A percentile compares a stretch with the other conserved stretches of the same genome.
These are phyloP conservation scores for Drymodes brunneopygia DNA, from an alignment of 2,113 vertebrate species.

Conservation along the genomic window DNA sequence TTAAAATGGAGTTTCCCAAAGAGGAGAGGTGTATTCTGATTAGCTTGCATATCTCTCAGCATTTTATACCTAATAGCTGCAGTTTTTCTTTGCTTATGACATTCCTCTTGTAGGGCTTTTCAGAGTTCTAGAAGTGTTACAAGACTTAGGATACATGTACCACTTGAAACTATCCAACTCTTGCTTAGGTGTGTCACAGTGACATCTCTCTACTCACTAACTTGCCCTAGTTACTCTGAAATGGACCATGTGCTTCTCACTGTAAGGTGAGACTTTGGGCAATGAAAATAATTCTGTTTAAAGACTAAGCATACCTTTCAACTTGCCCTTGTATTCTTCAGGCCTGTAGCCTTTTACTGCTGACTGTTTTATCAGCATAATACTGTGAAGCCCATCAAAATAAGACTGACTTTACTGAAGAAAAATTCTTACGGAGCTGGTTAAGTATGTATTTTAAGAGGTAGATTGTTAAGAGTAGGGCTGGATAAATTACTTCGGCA, in stretches of 20 bases:
- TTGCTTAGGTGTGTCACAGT: rapidly evolving
- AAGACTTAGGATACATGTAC: background rate
- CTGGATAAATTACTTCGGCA: background rate
- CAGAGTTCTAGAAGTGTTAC: background rate
- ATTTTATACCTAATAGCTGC: background rate
- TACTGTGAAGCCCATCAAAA: background rate
- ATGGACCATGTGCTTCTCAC: background rate
- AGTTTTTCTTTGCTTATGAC: background rate
- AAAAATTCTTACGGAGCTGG: background rate
- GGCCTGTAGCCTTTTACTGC: background rate
- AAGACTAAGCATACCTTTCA: background rate
- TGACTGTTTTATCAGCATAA: background rate
- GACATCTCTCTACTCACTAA: background rate
- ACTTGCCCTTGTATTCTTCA: background rate
- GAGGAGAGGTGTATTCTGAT: background rate
- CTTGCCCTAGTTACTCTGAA: background rate
- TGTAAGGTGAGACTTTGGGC: background rate
- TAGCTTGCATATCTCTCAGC: background rate
- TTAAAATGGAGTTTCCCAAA: background rate
- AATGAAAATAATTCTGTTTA: background rate
- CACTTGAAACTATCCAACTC: background rate
- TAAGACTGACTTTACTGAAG: background rate
- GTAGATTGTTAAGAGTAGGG: background rate
- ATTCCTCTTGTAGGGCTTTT: background rate
- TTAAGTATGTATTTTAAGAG: background rate